These are phyloP conservation scores for Sesamia inferens DNA, from an alignment of 2,888 invertebrate genomes.

Conservation along the genomic window DNA sequence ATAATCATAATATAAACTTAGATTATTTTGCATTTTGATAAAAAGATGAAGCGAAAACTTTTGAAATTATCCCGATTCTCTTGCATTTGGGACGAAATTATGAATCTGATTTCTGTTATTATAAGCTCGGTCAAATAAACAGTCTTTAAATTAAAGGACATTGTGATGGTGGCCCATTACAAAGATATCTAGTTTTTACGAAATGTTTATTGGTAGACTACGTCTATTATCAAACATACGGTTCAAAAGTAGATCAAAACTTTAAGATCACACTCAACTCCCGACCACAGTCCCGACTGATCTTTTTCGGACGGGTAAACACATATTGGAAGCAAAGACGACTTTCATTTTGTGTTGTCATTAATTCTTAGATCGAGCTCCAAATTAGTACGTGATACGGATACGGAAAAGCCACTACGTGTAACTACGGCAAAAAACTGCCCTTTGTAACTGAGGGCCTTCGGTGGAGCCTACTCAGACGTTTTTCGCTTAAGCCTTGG, in stretches of 20 bases:
- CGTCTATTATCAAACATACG: not conserved
- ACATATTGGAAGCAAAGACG: not conserved
- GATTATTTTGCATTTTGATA: not conserved
- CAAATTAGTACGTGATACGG: not conserved
- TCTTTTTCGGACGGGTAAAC: not conserved
- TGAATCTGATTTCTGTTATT: not conserved
- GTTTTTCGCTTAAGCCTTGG: too few species aligned
- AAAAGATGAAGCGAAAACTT: not conserved
- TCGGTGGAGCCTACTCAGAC: too few species aligned
- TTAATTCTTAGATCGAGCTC: not conserved
- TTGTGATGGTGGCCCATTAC: slow-evolving; percentile 9
- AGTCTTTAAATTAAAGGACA: not conserved
- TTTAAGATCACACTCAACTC: not conserved
- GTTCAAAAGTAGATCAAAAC: not conserved
- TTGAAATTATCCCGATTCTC: not conserved
- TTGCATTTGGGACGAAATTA: not conserved
- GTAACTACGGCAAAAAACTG: not conserved
- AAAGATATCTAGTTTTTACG: slow-evolving; percentile 22
- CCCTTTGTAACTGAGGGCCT: too few species aligned
- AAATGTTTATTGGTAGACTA: slow-evolving; percentile 23
- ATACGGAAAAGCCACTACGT: not conserved
- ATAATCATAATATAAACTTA: not conserved
- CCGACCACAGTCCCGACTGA: not conserved
- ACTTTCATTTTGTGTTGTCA: not conserved
- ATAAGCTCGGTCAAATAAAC: not conserved